A percentile compares a stretch with the other conserved stretches of the same genome.
Evolutionary conservation across 2,113 vertebrate genomes (phyloP).

Genomic region (Mustela nigripes): DNA sequence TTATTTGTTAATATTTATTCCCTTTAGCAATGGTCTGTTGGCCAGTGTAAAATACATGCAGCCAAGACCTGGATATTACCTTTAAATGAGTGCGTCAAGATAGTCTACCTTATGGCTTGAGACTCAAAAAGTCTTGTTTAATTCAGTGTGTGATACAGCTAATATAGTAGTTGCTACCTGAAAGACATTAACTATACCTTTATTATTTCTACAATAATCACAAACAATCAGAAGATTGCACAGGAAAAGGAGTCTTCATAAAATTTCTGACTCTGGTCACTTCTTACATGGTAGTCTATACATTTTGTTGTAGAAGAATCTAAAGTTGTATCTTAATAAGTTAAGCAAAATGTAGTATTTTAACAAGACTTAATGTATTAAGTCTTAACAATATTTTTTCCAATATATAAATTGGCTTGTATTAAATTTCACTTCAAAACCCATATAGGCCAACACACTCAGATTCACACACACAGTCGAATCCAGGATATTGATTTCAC

Average conservation of each 20-base stretch:
- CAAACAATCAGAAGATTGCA: background rate
- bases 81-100: background rate
- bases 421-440: slow-evolving; percentile 25
- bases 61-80: background rate
- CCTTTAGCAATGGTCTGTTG: background rate
- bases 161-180: background rate
- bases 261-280: background rate
- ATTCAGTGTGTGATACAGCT: background rate
- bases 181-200: background rate
- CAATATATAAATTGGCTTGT: background rate
- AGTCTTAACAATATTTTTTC: background rate
- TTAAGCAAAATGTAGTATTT: background rate
- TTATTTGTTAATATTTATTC: background rate
- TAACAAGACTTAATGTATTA: no score
- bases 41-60: background rate
- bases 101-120: background rate
- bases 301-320: background rate
- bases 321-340: background rate
- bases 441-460: background rate
- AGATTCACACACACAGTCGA: accelerated
- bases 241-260: background rate
- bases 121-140: background rate
- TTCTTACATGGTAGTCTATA: no score
- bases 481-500: background rate
- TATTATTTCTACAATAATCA: background rate